Base-by-base conservation (phyloP, 2,113 vertebrate species). In the Himantopus leucocephalus region DNA sequence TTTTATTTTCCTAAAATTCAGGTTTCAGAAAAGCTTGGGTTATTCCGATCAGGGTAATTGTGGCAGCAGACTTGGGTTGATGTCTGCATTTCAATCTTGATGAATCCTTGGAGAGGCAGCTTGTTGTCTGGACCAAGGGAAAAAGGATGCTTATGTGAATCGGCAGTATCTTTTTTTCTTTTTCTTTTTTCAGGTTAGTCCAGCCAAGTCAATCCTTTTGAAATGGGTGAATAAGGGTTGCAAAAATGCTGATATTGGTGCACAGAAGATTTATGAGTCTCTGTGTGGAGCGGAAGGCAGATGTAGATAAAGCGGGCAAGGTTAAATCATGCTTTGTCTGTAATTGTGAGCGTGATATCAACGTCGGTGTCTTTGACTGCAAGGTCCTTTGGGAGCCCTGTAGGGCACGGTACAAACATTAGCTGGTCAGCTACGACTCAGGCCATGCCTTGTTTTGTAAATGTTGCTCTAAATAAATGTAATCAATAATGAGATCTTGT, bases 211-310 rank as follows among this genome's bases (percentile, higher is more conserved):
- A 66, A 32, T 76, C 37, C 35, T 88, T 86, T 95, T 66, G 58
- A 67, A 95, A 77, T 0, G 4, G 6, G 23, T 34, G 50, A 93
- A 88, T 53, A 76, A 90, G 32, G 12, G 30, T 78, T 93, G 62
- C 35, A 85, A 10, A 86, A 89, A 43, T 74, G 35, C 53, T 85
- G 79, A 4, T 88, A 62, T 52, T 11, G 12, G n/a, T 52, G 80
- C 29, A 41, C 34, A 55, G 67, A 85, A 94, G 92, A 84, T 82
- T 82, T 92, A 71, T 90, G 77, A 73, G 92, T 90, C 76, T 92
- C 59, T 67, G 0, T 1, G 9, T 85, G 37, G 53, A 91, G 73
- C 3, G 27, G 64, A 82, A 95, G 53, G 85, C 35, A 94, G 90
- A 47, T 23, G 52, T 23, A 63, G 87, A 90, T 79, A 74, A 82